Base-by-base conservation (phyloP, 64 coral and sea anemone genomes). In the Anthopleura sola region DNA sequence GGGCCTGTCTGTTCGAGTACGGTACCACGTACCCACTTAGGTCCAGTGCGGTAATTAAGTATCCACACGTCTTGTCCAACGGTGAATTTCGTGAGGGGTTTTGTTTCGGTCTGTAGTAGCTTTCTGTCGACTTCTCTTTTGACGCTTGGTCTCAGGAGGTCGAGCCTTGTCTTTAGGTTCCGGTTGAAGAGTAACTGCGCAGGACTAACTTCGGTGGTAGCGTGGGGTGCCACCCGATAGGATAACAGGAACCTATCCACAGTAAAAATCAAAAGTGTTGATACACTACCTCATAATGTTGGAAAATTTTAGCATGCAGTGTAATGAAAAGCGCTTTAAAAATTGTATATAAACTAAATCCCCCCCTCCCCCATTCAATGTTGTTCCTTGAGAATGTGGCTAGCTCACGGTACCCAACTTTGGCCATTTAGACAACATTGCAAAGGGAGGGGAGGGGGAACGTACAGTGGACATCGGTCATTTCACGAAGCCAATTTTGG, bases 51-150 rank as follows among this genome's bases (percentile, higher is more conserved):
- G 37, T 86, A 74, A 58, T 86, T 91, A 10, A 75, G 37, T n/a
- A 86, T 55, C 90, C 40, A 91, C 5, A 91, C 84, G 20, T 86
- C 46, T 26, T 82, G 75, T 29, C 44, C 5, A 38, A 38, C 5
- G 14, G 44, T 50, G 32, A 86, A 91, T 53, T 5, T 55, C 50
- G 39, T 86, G 23, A 86, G 15, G 3, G 15, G 10, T 18, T n/a
- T 71, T 28, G 15, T 69, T 31, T 84, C 86, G 37, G 68, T 26
- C 78, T 69, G 40, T 15, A 87, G 33, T 3, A 92, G 50, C 79
- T 88, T 87, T 47, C 50, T 75, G 49, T 88, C 68, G n/a, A 88
- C 91, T 53, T 82, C 34, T 18, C 90, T 49, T 19, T 68, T 84
- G 3, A 88, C 48, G 81, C 84, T 44, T 6, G 80, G 49, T 24